Conservation (phyloP, 2,113 vertebrate species). For the Semicossyphus pulcher region DNA sequence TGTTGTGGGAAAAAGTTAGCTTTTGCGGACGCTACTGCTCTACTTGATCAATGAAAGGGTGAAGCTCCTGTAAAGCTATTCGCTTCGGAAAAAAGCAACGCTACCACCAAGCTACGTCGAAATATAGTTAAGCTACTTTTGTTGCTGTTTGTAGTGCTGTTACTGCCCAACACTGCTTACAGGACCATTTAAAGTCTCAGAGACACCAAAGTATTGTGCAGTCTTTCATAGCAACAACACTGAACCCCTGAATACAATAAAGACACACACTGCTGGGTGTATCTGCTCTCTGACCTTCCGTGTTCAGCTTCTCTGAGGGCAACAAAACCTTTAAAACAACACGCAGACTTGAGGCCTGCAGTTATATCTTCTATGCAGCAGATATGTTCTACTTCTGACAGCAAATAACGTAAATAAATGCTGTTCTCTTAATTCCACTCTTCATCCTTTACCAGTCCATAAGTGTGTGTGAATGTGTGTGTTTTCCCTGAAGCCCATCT, state of each 20-base stretch:
- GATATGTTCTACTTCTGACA: not conserved
- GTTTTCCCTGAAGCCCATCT: conserved; percentile 3
- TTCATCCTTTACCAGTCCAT: not conserved
- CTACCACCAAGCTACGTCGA: no score
- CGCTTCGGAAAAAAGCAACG: no score
- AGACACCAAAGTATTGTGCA: not conserved
- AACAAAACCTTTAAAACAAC: not conserved
- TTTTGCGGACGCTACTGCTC: no score
- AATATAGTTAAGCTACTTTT: no score
- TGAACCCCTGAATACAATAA: not conserved
- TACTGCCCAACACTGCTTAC: no score
- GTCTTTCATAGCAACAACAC: not conserved
- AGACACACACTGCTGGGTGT: not conserved
- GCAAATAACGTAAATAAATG: not conserved
- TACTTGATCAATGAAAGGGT: no score
- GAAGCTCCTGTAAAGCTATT: no score
- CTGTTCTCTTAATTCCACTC: not conserved
- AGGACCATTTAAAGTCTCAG: not conserved
- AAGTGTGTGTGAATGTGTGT: conserved; percentile 2
- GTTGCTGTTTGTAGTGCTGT: no score
- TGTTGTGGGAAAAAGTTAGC: no score
- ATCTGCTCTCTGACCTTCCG: conserved; percentile 1
- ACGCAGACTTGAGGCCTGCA: not conserved
- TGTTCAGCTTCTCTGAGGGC: no score
- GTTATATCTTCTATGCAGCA: not conserved